Conservation (phyloP, 2,888 invertebrate species). For the Autographa pulchrina region DNA sequence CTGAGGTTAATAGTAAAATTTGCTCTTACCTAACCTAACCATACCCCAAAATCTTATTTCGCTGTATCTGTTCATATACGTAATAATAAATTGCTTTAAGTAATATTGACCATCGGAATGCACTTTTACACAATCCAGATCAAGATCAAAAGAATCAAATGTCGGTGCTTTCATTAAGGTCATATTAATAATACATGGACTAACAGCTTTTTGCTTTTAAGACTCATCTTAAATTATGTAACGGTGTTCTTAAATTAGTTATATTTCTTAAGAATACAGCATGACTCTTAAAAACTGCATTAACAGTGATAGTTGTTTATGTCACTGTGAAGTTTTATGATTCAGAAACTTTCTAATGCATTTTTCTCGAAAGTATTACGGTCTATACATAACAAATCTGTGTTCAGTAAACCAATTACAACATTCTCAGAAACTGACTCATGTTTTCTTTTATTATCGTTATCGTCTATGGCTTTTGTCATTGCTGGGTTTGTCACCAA, state of each 20-base stretch:
- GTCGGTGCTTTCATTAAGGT: background rate
- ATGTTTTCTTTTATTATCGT: background rate
- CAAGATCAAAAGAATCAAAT: background rate
- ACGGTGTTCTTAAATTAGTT: slow-evolving; percentile 12
- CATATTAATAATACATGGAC: background rate
- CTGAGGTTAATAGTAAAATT: too few relatives aligned
- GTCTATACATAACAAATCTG: slow-evolving; percentile 9
- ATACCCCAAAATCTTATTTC: too few relatives aligned
- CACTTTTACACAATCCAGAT: background rate
- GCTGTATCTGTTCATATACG: background rate
- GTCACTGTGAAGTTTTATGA: slow-evolving; percentile 15
- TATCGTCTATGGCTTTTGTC: background rate
- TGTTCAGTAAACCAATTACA: background rate
- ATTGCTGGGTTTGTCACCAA: background rate
- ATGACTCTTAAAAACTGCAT: slow-evolving; percentile 23
- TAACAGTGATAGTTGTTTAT: slow-evolving; percentile 20
- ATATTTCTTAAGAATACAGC: slow-evolving; percentile 7
- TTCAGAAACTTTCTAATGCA: slow-evolving; percentile 36
- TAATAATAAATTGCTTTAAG: background rate
- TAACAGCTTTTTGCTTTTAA: slow-evolving; percentile 3
- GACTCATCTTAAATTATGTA: slow-evolving; percentile 16
- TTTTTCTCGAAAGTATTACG: slow-evolving; percentile 16
- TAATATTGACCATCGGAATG: background rate
- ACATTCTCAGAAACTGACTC: background rate
- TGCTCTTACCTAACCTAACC: too few relatives aligned